Evolutionary conservation across 2,797 vertebrate species (phyloP), one percentile per base, ranked within the genome.

Genomic region (Nasua narica): DNA sequence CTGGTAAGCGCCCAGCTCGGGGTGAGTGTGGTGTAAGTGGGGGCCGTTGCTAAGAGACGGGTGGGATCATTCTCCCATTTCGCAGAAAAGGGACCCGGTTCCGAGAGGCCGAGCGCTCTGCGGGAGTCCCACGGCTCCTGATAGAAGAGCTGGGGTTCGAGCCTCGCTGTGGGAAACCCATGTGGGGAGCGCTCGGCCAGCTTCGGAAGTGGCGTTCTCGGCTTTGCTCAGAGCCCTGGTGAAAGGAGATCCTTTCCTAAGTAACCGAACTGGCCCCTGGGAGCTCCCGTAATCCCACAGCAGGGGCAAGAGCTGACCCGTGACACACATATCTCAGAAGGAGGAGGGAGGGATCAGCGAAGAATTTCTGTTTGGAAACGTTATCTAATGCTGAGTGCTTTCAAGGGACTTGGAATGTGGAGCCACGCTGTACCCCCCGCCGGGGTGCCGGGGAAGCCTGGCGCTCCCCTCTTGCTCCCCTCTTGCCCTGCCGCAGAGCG

Each of bases 351-450:
- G 69, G 96, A 62, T 91, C 94, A 95, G 92, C 65, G 43, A 84
- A 97, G 97, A 96, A 79, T 95, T 98, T 97, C 97, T 98, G 97
- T 98, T 98, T 97, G 98, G 97, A 98, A 98, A 97, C 90, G 81
- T 92, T 98, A 37, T 95, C 72, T 95, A 93, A 90, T 32, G 18
- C 97, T 25, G 52, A 94, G 96, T 15, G 56, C 93, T 96, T 98
- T 98, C 94, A 97, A 95, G 98, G 96, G 93, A 95, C 97, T 90
- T 4, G 0, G 15, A 96, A 56, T 97, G 87, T 94, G 69, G 46
- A 95, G 90, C 82, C 52, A 91, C 11, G 62, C 94, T 37, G 54
- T 93, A 82, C 72, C 29, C 69, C 67, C 43, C 32, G 43, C 25
- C 0, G 21, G 37, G 52, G 88, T 88, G 50, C 92, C n/a, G 1